Percentiles rank a stretch among this genome's conserved stretches.
phyloP scores from a whole-genome alignment of 2,888 invertebrate genomes.

The Nomada fucata region DNA sequence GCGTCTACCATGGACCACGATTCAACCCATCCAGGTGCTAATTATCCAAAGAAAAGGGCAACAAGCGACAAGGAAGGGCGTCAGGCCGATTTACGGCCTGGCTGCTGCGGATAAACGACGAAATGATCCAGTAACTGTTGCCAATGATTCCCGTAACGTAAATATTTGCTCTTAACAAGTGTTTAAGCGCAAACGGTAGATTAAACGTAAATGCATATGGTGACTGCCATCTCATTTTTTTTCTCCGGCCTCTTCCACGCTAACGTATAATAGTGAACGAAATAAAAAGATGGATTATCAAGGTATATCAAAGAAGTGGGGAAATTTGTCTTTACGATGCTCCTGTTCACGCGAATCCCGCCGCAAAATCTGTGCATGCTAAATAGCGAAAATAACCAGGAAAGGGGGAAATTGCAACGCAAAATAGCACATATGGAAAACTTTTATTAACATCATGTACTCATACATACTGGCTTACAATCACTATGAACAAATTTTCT shows the following conservation, averaged over 20 bases:
- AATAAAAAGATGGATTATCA: constrained; percentile 34
- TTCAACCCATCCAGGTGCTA: background rate
- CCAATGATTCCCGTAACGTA: constrained; percentile 1
- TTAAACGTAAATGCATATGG: constrained; percentile 22
- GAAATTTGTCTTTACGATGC: background rate
- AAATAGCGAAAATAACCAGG: background rate
- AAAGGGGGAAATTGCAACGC: background rate
- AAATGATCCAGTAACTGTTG: background rate
- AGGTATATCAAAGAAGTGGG: background rate
- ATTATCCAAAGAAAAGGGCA: constrained; percentile 29
- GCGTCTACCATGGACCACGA: background rate
- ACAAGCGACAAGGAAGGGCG: constrained; percentile 4
- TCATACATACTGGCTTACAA: constrained; percentile 27
- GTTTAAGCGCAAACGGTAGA: constrained; percentile 13
- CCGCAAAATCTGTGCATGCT: background rate
- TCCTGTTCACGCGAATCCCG: background rate
- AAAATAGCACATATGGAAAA: constrained; percentile 55
- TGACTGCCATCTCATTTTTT: constrained; percentile 5
- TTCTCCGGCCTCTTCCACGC: background rate
- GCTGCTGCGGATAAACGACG: constrained; percentile 54
- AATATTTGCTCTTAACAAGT: constrained; percentile 2
- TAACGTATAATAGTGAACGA: constrained; percentile 11
- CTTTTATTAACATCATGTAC: constrained; percentile 61
- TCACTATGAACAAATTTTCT: constrained; percentile 33
- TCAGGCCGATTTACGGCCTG: constrained; percentile 16